These are phyloP conservation scores for Aphidius colemani DNA, from an alignment of 2,888 invertebrate genomes.

Conservation along the genomic window DNA sequence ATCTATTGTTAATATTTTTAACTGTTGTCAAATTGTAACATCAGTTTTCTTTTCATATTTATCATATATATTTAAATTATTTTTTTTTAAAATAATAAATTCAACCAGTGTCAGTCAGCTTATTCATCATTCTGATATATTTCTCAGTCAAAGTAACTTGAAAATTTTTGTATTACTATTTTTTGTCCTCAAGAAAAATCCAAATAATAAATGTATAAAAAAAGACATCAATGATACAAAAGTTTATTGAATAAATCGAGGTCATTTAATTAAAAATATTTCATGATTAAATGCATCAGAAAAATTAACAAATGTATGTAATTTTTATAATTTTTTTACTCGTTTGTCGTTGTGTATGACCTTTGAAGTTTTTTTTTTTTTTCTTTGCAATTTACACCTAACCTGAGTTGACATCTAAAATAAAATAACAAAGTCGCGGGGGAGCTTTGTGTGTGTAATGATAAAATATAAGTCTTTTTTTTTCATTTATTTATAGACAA, in stretches of 20 bases:
- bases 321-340: no score
- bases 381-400: no score
- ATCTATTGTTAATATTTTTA: not conserved
- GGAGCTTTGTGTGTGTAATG: not conserved
- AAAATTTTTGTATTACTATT: not conserved
- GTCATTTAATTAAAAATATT: no score
- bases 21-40: not conserved
- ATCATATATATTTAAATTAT: not conserved
- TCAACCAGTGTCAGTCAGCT: no score
- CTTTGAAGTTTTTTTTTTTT: no score
- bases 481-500: not conserved
- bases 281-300: no score
- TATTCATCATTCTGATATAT: not conserved
- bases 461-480: no score
- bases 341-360: no score
- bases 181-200: no score
- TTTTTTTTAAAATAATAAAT: not conserved
- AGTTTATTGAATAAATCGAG: no score
- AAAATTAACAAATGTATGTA: no score
- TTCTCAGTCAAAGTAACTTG: not conserved
- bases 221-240: not conserved
- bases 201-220: not conserved
- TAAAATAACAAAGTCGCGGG: not conserved
- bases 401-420: not conserved
- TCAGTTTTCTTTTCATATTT: not conserved